These are phyloP conservation scores for Tetraodon nigroviridis DNA, from an alignment of 2,113 vertebrate species.

Conservation along the genomic window DNA sequence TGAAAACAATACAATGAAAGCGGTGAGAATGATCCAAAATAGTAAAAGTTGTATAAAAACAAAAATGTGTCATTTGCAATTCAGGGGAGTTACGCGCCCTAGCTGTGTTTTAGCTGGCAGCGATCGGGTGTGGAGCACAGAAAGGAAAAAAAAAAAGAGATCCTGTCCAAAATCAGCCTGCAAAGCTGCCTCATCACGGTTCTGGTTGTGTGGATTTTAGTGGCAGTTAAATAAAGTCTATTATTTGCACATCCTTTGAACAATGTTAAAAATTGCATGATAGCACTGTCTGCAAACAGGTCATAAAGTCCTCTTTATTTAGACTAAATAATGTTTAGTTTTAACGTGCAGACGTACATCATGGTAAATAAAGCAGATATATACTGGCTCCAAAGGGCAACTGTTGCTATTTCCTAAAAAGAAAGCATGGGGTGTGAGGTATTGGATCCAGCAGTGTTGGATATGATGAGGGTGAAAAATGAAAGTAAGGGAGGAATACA, in stretches of 20 bases:
- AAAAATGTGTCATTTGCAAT: background rate
- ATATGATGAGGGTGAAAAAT: conserved; percentile 13
- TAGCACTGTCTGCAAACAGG: background rate
- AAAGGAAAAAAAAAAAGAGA: background rate
- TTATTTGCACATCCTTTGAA: too few relatives aligned
- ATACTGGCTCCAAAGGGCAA: conserved; percentile 3
- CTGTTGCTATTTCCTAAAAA: background rate
- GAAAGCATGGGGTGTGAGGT: conserved; percentile 1
- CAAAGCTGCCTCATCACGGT: background rate
- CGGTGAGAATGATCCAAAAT: background rate
- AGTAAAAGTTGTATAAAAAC: conserved; percentile 5
- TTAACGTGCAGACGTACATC: too few relatives aligned
- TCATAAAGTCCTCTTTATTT: too few relatives aligned
- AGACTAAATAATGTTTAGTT: too few relatives aligned
- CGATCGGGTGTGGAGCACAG: background rate
- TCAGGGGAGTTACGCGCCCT: background rate
- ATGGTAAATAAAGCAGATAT: background rate
- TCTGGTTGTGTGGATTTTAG: background rate
- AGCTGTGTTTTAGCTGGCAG: background rate
- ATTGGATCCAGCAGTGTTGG: background rate
- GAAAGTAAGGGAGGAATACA: conserved; percentile 13
- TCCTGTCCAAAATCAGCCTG: background rate
- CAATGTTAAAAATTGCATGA: background rate
- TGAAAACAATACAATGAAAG: background rate
- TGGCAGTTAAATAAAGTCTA: too few relatives aligned